Evolutionary conservation across 1,140 invertebrate species (phyloP).

Genomic region (Sitodiplosis mosellana): DNA sequence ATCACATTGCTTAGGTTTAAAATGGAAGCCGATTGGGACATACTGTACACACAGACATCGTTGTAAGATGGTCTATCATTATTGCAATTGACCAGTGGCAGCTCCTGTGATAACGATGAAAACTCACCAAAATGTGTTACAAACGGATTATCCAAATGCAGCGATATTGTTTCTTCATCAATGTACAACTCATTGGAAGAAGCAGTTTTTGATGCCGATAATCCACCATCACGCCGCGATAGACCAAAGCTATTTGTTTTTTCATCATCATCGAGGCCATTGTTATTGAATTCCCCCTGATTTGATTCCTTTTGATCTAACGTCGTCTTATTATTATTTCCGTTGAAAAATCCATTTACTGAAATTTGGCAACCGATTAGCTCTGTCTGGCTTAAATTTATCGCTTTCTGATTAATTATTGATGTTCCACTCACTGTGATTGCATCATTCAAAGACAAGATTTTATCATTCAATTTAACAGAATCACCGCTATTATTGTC

Average conservation of each 20-base stretch:
- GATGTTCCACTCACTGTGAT: neutral
- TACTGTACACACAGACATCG: too few relatives aligned
- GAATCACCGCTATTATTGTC: too few relatives aligned
- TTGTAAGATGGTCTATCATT: too few relatives aligned
- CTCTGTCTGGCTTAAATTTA: neutral
- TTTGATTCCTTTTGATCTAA: neutral
- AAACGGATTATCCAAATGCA: constrained; percentile 6
- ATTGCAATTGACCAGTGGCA: neutral
- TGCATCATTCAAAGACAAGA: too few relatives aligned
- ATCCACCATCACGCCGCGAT: neutral
- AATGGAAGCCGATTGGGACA: neutral
- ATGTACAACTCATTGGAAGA: constrained; percentile 4
- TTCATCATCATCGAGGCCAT: neutral
- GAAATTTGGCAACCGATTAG: neutral
- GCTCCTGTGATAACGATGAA: neutral
- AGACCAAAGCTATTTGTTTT: neutral
- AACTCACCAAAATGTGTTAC: neutral
- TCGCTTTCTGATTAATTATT: neutral
- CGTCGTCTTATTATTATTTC: constrained; percentile 1
- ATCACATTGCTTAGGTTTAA: neutral
- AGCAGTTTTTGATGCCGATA: constrained; percentile 3
- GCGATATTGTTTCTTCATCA: constrained; percentile 6
- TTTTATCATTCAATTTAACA: too few relatives aligned
- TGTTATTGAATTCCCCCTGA: neutral
- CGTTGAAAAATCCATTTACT: neutral